Percentiles rank a stretch among this genome's conserved stretches.
Evolutionary conservation across 2,113 vertebrate genomes (phyloP).

Genomic region (Opisthocomus hoazin): DNA sequence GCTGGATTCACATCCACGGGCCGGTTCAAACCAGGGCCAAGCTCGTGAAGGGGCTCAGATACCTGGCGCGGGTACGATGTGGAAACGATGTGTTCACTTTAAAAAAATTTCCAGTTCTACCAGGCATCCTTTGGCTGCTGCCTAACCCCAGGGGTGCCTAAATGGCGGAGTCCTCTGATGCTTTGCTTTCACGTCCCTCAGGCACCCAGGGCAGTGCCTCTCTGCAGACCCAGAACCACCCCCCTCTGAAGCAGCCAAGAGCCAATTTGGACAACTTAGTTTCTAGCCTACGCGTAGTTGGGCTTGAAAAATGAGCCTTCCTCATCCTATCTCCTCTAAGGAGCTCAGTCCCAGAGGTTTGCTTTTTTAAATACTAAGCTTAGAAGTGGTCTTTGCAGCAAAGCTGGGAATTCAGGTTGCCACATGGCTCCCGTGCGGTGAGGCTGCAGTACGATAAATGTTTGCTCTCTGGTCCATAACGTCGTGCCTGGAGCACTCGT

Average conservation of each 20-base stretch:
- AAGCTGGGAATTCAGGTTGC: not conserved
- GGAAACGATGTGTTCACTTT: not conserved
- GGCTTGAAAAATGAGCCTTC: not conserved
- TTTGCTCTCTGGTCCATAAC: not conserved
- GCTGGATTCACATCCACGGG: not conserved
- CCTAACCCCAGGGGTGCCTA: not conserved
- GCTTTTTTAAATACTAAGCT: not conserved
- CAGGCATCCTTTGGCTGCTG: not conserved
- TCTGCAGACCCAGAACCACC: not conserved
- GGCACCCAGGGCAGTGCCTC: not conserved
- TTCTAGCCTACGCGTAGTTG: not conserved
- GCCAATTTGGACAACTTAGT: not conserved
- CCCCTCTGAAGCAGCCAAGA: not conserved
- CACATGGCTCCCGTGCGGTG: rapidly evolving
- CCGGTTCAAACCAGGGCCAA: not conserved
- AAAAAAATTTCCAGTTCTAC: not conserved
- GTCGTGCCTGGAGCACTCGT: not conserved
- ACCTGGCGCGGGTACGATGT: rapidly evolving
- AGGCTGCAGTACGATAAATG: not conserved
- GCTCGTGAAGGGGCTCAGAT: not conserved
- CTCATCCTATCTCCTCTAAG: not conserved
- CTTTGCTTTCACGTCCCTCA: not conserved
- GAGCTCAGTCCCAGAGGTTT: not conserved
- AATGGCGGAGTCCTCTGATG: rapidly evolving
- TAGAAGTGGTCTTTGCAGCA: not conserved